Percentiles rank a stretch among this genome's conserved stretches.
These are phyloP conservation scores for Melieria omissa DNA, from an alignment of 2,888 invertebrate species.

Conservation along the genomic window DNA sequence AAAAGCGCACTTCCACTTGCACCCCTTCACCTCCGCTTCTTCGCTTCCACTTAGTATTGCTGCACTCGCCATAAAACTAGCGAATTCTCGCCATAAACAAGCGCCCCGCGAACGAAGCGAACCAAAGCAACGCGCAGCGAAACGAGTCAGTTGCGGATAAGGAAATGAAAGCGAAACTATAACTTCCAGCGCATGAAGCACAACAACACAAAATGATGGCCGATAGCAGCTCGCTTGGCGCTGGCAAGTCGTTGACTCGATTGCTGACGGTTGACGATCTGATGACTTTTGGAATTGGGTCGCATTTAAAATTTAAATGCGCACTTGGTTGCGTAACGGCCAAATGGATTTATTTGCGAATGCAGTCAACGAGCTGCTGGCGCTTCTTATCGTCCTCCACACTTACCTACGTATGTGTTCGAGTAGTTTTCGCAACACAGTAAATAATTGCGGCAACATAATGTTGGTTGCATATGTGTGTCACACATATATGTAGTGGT, in stretches of 20 bases:
- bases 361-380: background rate
- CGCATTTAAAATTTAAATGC: slow-evolving; percentile 30
- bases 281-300: slow-evolving; percentile 30
- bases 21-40: too few relatives aligned
- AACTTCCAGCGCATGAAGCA: background rate
- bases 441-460: background rate
- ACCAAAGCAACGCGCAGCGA: too few relatives aligned
- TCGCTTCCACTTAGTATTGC: too few relatives aligned
- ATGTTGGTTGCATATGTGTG: background rate
- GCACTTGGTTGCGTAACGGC: slow-evolving; percentile 14
- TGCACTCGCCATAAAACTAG: too few relatives aligned
- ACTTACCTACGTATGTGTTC: background rate
- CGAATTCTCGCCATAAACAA: too few relatives aligned
- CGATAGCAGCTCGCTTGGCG: too few relatives aligned
- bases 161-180: slow-evolving; percentile 11
- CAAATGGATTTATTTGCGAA: slow-evolving; percentile 5
- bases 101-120: too few relatives aligned
- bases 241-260: too few relatives aligned
- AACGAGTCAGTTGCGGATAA: background rate
- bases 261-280: background rate
- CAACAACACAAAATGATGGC: background rate
- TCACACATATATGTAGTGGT: background rate
- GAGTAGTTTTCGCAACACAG: background rate
- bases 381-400: too few relatives aligned
- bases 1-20: too few relatives aligned